A percentile compares a stretch with the other conserved stretches of the same genome.
These are phyloP conservation scores for Desmophyllum pertusum DNA, from an alignment of 92 coral and sea anemone species.

Conservation along the genomic window DNA sequence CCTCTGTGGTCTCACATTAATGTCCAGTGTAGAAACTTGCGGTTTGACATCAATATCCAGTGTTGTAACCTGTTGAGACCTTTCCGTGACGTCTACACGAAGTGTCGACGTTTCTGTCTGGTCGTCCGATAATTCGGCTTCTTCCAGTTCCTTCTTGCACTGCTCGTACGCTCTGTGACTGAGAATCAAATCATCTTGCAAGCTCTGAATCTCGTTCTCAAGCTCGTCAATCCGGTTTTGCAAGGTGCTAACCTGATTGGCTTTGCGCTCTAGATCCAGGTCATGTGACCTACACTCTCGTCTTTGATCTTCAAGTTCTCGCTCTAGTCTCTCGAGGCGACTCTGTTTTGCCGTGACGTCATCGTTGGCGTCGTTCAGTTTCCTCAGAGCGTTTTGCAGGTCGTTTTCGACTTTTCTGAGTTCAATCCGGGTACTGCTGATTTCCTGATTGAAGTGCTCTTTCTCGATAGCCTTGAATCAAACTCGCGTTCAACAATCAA, in stretches of 20 bases:
- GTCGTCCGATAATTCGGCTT: conserved; percentile 24
- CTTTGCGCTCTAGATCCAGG: conserved; percentile 60
- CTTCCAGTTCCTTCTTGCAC: conserved; percentile 56
- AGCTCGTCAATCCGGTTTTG: conserved; percentile 61
- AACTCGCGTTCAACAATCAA: conserved; percentile 63
- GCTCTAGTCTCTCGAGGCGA: conserved; percentile 60
- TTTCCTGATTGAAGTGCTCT: conserved; percentile 45
- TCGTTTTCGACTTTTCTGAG: conserved; percentile 69
- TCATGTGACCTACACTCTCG: conserved; percentile 42
- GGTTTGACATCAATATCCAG: conserved; percentile 72
- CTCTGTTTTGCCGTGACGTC: conserved; percentile 57
- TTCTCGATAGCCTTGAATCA: conserved; percentile 47
- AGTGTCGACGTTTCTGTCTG: conserved; percentile 67
- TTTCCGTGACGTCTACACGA: conserved; percentile 67
- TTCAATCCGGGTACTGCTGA: conserved; percentile 47
- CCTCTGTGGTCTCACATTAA: conserved; percentile 50
- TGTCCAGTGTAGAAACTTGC: conserved; percentile 61
- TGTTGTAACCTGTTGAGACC: conserved; percentile 70
- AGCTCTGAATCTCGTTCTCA: conserved; percentile 68
- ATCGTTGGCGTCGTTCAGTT: conserved; percentile 64
- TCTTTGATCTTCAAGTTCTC: conserved; percentile 69
- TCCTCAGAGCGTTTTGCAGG: conserved; percentile 51
- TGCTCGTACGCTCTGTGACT: conserved; percentile 87
- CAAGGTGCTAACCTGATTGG: conserved; percentile 62
- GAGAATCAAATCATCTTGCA: conserved; percentile 67